Evolutionary conservation across 2,797 vertebrate species (phyloP), one percentile per base, ranked within the genome.

Genomic region (Echiichthys vipera): DNA sequence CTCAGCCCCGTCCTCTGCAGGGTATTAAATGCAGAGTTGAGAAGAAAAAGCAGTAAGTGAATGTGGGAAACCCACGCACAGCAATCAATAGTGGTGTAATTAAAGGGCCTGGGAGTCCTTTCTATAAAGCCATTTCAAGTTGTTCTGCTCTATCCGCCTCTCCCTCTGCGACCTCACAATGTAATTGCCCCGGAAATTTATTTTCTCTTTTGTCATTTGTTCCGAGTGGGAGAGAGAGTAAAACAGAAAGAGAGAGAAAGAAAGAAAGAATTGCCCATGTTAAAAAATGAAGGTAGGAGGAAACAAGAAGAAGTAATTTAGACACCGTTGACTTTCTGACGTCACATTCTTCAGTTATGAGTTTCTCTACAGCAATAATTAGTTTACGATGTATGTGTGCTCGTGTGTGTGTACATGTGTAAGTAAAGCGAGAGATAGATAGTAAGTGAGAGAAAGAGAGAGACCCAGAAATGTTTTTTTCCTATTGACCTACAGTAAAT

Each of bases 71-170:
- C 88, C 70, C 78, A 77, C 63, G 47, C 82, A 75, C 74, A 63
- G 79, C 70, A 92, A 94, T 94, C 93, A 92, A 95, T 93, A 93
- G 68, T 32, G 56, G 78, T 88, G 85, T 94, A 94, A 93, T 94
- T 94, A 93, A 87, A 91, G 91, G 81, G 83, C 87, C 74, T 77
- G 11, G 36, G 74, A 90, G 88, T 82, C 86, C 77, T 90, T 93
- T 93, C 90, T 88, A 93, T 93, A 91, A 91, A 93, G 90, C 88
- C 77, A 92, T 93, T 93, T 90, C 85, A 90, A 87, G 84, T 86
- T 86, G 87, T 87, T 90, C 85, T 86, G 85, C 83, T 84, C 78
- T 29, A 18, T 79, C 78, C 29, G 14, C 64, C 54, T 78, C 83
- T 78, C 80, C 77, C 79, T 86, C 69, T 15, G 25, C n/a, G 6